Evolutionary conservation across 2,797 vertebrate genomes (phyloP), one percentile per base, ranked within the genome.

Genomic region (Helarctos malayanus): DNA sequence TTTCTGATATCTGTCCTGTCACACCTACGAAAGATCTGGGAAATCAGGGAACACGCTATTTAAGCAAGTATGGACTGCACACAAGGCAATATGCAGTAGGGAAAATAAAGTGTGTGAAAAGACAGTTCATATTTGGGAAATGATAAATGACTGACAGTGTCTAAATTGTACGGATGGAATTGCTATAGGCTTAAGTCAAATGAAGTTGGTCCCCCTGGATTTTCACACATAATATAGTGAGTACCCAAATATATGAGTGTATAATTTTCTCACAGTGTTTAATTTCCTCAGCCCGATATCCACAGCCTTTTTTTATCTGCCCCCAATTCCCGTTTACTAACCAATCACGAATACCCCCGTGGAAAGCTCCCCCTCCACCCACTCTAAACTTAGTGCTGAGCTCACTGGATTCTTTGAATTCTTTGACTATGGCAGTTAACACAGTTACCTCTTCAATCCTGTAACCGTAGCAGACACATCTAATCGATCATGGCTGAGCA

Each of bases 401-500:
- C 45, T 96, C 69, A 23, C 47, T 75, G 23, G 25, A 76, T 35
- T 56, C 65, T 84, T 35, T 76, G 35, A 49, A 47, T 32, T 61
- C 35, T 54, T 79, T 47, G n/a, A 35, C 35, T 49, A 32, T 3
- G 38, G 45, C 16, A 49, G 61, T 78, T 76, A 59, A 29, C 5
- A 5, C 9, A 65, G 29, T 25, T 25, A 75, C 32, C 25, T 15
- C 87, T 83, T 69, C 29, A 32, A 16, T 69, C 29, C 59, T 45
- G 0, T 68, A 59, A 61, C 45, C 35, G 25, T 1, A 27, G 56
- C 68, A 87, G 83, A 95, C 2, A 7, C 35, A 41, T 59, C 23
- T 92, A 76, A 94, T 35, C 75, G 79, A 87, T 95, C 75, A 49
- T 14, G 41, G 25, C 41, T 29, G 32, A 94, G 56, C 19, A 89